Conservation (phyloP, 2,888 invertebrate genomes). For the Drosophila subquinaria region DNA sequence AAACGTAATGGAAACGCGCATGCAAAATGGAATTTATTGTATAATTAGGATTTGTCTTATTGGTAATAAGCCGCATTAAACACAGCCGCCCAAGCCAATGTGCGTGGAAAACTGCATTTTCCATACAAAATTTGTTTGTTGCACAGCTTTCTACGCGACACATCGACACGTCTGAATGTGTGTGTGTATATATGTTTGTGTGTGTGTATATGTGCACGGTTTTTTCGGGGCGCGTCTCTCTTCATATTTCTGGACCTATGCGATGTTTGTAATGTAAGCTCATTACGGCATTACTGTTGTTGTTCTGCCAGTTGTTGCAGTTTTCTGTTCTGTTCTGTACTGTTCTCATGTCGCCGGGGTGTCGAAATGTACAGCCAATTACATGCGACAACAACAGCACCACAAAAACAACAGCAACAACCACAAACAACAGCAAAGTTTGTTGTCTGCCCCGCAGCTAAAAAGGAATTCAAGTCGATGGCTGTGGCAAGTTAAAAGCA, state of each 20-base stretch:
- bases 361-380: slow-evolving; percentile 80
- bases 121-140: slow-evolving; percentile 28
- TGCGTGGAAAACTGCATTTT: slow-evolving; percentile 59
- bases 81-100: slow-evolving; percentile 55
- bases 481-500: slow-evolving; percentile 57
- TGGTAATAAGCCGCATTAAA: slow-evolving; percentile 80
- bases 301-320: slow-evolving; percentile 28
- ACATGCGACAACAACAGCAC: slow-evolving; percentile 72
- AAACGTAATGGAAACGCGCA: slow-evolving; percentile 73
- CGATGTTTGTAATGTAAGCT: slow-evolving; percentile 72
- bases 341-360: slow-evolving; percentile 74
- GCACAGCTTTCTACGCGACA: slow-evolving; percentile 41
- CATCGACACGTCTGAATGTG: background rate
- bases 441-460: slow-evolving; percentile 51
- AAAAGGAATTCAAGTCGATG: slow-evolving; percentile 74
- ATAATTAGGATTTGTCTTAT: slow-evolving; percentile 84
- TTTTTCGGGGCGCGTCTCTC: slow-evolving; percentile 47
- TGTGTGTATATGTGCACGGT: slow-evolving; percentile 2
- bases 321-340: slow-evolving; percentile 39
- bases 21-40: slow-evolving; percentile 84
- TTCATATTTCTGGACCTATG: slow-evolving; percentile 51
- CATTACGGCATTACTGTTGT: slow-evolving; percentile 66
- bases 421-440: slow-evolving; percentile 24
- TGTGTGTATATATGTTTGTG: background rate
- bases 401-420: slow-evolving; percentile 36